phyloP scores from a whole-genome alignment of 2,113 vertebrate genomes.

The Pavo muticus region DNA sequence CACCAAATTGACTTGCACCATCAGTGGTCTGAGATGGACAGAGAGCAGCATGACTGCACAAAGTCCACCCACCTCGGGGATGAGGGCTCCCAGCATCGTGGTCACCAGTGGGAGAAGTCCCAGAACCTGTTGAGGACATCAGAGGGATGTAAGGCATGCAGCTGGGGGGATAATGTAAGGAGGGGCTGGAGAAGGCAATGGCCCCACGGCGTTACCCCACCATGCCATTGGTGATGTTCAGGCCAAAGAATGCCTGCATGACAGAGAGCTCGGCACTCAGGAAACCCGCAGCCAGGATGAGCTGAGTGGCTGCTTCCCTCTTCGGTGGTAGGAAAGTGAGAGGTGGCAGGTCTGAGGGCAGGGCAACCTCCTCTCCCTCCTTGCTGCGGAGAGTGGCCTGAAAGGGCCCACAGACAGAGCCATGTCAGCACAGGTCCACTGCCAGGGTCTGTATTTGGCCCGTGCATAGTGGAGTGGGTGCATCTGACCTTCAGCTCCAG shows the following conservation, averaged over 20 bases:
- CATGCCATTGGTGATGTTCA: background rate
- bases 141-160: too few species aligned
- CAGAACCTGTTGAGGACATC: constrained; percentile 17
- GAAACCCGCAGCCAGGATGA: constrained; percentile 47
- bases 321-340: background rate
- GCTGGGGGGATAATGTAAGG: background rate
- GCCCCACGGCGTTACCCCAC: constrained; percentile 9
- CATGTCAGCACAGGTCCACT: background rate
- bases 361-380: background rate
- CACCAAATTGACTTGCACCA: background rate
- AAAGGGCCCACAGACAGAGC: background rate
- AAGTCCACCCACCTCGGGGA: constrained; percentile 46
- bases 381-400: constrained; percentile 39
- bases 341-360: accelerated
- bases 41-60: too few species aligned
- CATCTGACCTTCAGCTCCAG: constrained; percentile 66
- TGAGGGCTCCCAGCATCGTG: background rate
- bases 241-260: constrained; percentile 13
- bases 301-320: background rate
- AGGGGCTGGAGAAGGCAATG: background rate
- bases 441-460: background rate
- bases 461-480: too few species aligned
- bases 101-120: constrained; percentile 22
- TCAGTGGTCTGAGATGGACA: too few species aligned
- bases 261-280: constrained; percentile 6